Base-by-base conservation (phyloP, 2,888 invertebrate species). In the Arrhopalites spinosus region DNA sequence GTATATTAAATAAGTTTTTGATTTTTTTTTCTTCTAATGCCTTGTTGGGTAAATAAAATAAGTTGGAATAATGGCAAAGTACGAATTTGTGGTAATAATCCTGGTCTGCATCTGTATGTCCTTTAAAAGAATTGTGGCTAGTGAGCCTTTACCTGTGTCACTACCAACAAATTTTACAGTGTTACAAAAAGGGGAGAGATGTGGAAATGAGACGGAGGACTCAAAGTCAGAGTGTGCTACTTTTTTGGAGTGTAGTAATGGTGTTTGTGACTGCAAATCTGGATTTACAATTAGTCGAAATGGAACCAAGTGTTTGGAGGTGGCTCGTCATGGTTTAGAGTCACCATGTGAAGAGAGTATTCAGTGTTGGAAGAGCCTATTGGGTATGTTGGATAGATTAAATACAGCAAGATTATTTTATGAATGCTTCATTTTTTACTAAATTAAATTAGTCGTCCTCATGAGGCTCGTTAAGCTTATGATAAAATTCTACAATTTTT, bases 261-360 rank as follows among this genome's bases (percentile, higher is more conserved):
- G 81, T 29, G 68, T 79, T 5, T 82, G 82, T 74, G 79, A 80
- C 56, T 82, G 82, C 50, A 82, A 80, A 70, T 66, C 76, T 45
- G 81, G 82, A 2, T 80, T 72, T 61, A 82, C 82, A n/a, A 78
- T 81, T 17, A 81, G 77, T 72, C 73, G 81, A 23, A 81, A 82
- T 77, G 82, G 81, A 15, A 80, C 79, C 1, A 77, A 79, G 47
- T 82, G 82, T 47, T 71, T 82, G n/a, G 82, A 82, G 68, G 70
- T 82, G 17, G 82, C 79, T 1, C 76, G 82, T 36, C 78, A 82
- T 72, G 82, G 82, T 0, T 56, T 82, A 53, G 80, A 80, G 0
- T 82, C 82, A 5, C 17, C 61, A 0, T 82, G 82, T 71, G 79
- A 80, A 27, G 79, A 79, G 61, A 77, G 63, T 47, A 76, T 78